Conservation (phyloP, 2,888 invertebrate species). For the Strigamia crassipes region DNA sequence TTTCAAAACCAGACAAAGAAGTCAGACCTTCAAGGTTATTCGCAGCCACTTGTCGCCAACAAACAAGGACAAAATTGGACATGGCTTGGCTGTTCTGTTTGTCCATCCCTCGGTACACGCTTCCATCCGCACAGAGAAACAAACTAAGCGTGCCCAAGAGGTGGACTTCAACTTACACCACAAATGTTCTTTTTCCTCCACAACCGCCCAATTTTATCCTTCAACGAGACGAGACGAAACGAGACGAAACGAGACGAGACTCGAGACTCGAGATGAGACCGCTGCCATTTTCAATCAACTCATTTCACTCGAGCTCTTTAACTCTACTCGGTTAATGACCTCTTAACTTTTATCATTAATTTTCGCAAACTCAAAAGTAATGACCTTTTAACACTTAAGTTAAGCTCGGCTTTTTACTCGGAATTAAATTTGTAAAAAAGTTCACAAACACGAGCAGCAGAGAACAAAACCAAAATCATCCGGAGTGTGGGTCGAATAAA, state of each 20-base stretch:
- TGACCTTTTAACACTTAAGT: neutral
- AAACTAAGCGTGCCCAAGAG: constrained; percentile 16
- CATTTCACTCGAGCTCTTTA: too few species aligned
- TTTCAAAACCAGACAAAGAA: constrained; percentile 23
- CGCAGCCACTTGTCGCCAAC: constrained; percentile 7
- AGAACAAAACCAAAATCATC: neutral
- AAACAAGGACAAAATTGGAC: constrained; percentile 32
- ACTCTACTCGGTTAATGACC: neutral
- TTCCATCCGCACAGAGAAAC: neutral
- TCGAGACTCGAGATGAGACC: too few species aligned
- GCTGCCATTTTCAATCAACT: too few species aligned
- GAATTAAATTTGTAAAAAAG: constrained; percentile 5
- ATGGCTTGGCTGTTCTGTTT: constrained; percentile 8
- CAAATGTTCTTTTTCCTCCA: neutral
- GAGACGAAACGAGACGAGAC: too few species aligned
- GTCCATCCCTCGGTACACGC: neutral
- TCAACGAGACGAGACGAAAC: too few species aligned
- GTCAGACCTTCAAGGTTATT: constrained; percentile 34
- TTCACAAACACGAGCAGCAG: neutral
- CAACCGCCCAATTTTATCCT: too few species aligned
- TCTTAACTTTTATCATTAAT: neutral
- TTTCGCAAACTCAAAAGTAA: neutral
- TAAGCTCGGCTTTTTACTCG: neutral
- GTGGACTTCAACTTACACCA: neutral
- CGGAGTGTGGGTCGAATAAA: neutral